These are phyloP conservation scores for Listronotus bonariensis DNA, from an alignment of 1,140 invertebrate species.

Conservation along the genomic window DNA sequence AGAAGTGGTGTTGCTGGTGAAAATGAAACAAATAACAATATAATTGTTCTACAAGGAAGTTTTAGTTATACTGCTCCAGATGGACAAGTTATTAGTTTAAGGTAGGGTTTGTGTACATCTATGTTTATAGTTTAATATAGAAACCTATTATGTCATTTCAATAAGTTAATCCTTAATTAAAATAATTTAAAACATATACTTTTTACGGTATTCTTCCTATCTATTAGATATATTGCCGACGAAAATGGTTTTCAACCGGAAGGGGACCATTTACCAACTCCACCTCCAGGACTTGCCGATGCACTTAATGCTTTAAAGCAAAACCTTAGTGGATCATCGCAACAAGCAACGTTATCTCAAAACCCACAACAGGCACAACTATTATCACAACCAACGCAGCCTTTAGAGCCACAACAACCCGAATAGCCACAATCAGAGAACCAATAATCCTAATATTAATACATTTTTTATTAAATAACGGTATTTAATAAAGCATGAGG, in stretches of 20 bases:
- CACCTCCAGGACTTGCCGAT: slow-evolving; percentile 71
- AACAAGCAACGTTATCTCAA: not conserved
- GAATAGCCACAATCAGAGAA: too few relatives aligned
- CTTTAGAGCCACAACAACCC: not conserved
- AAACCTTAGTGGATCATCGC: not conserved
- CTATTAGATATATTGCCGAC: slow-evolving; percentile 59
- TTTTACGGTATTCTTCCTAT: too few relatives aligned
- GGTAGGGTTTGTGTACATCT: not conserved
- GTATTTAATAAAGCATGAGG: too few relatives aligned
- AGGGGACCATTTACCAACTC: slow-evolving; percentile 68
- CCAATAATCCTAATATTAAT: too few relatives aligned
- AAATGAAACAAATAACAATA: slow-evolving; percentile 1
- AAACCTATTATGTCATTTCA: too few relatives aligned
- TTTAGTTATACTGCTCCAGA: slow-evolving; percentile 28
- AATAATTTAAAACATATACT: too few relatives aligned
- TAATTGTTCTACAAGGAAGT: slow-evolving; percentile 23
- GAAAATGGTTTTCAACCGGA: slow-evolving; percentile 70
- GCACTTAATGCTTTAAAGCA: slow-evolving; percentile 61
- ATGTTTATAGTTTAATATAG: too few relatives aligned
- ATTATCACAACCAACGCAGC: not conserved
- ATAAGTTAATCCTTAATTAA: too few relatives aligned
- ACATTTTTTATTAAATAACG: too few relatives aligned
- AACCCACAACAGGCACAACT: not conserved
- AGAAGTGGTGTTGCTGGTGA: slow-evolving; percentile 12
- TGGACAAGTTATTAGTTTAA: slow-evolving; percentile 18